Conservation (phyloP, 2,888 invertebrate species). For the Euphydryas editha region DNA sequence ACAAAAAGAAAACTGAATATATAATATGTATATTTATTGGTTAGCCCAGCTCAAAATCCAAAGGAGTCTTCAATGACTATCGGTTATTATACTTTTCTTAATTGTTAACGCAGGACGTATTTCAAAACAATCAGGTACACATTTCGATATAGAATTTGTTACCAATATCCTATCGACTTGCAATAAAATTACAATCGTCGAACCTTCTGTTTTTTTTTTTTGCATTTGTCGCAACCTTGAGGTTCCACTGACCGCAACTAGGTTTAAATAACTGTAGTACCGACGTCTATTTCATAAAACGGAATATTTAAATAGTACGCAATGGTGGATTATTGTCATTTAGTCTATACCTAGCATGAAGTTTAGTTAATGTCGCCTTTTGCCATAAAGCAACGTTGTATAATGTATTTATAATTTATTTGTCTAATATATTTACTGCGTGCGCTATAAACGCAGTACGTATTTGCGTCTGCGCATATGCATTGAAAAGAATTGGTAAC, state of each 20-base stretch:
- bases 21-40: no score
- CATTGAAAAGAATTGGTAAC: constrained; percentile 28
- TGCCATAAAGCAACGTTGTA: constrained; percentile 7
- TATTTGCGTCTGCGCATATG: constrained; percentile 16
- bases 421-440: constrained; percentile 7
- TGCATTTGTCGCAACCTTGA: constrained; percentile 31
- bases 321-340: constrained; percentile 16
- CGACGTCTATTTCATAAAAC: constrained; percentile 19
- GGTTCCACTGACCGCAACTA: constrained; percentile 29
- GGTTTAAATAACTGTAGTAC: constrained; percentile 33
- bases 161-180: constrained; percentile 37
- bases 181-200: constrained; percentile 28
- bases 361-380: not conserved
- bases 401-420: not conserved
- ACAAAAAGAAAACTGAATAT: no score
- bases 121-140: constrained; percentile 30
- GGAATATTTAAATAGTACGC: constrained; percentile 22
- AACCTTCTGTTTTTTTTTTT: constrained; percentile 32
- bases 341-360: not conserved
- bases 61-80: not conserved
- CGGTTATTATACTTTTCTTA: not conserved
- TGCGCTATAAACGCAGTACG: constrained; percentile 15
- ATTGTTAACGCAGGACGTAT: constrained; percentile 3
- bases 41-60: no score
- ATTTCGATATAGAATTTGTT: constrained; percentile 27